Evolutionary conservation across 2,113 vertebrate genomes (phyloP), one percentile per base, ranked within the genome.

Genomic region (Heterotilapia buettikoferi): DNA sequence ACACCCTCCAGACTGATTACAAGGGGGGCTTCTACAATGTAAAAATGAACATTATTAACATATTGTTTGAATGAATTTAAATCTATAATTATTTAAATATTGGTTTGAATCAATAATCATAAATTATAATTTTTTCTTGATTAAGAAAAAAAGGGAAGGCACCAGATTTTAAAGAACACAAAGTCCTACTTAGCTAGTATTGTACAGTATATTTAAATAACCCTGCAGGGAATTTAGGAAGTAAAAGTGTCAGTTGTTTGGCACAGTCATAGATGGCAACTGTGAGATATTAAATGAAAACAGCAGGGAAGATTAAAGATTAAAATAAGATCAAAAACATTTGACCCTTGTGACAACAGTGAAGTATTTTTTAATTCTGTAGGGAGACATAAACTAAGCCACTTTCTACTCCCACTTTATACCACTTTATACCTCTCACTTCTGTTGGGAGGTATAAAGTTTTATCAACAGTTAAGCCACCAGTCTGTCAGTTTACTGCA

Each of bases 1-100:
- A 78, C 63, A 54, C 84, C 90, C 50, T 52, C 18, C 83, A 88
- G 71, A 89, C 80, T 89, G 85, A 88, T 88, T 71, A 36, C 63
- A 84, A 80, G 66, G 59, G 73, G 24, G 40, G 40, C 71, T 11
- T 86, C 47, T 56, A 38, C 54, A 47, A 33, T 61, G 68, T 59
- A 85, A 31, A 88, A 80, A 80, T 24, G 5, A 71, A 59, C 40
- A 76, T 13, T 16, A 40, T 19, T 47, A 11, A 83, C 36, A 45
- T 26, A 4, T 31, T 82, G 19, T 19, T 73, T 71, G 24, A 33
- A 83, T 84, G 1, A 10, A 18, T 47, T 82, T 10, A 57, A 52
- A 61, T 31, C 29, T 7, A 16, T 19, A 24, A 86, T 31, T 54
- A 38, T n/a, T 47, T 31, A 10, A 47, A 82, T 29, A 18, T 16